Conservation (phyloP, 2,797 vertebrate species). For the Melanotaenia trifasciata region DNA sequence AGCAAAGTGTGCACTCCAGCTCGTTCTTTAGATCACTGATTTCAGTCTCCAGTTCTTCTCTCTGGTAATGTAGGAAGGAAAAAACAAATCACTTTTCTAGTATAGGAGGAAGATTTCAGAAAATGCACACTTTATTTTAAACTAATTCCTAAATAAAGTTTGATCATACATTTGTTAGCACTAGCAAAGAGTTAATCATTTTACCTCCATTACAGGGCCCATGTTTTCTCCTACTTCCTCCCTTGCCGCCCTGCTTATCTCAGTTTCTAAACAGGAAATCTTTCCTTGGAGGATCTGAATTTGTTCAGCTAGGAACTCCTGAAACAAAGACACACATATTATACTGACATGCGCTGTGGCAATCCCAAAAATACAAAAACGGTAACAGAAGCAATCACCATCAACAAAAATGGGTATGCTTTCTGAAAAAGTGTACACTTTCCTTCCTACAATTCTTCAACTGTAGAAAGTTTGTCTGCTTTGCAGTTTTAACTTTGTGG, state of each 20-base stretch:
- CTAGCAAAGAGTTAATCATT: not conserved
- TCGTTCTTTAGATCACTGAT: constrained; percentile 62
- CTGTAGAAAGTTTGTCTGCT: not conserved
- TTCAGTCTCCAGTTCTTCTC: constrained; percentile 62
- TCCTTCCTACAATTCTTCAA: not conserved
- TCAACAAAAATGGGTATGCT: not conserved
- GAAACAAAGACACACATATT: constrained; percentile 8
- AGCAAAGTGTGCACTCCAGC: constrained; percentile 76
- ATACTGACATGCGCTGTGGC: not conserved
- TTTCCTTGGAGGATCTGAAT: constrained; percentile 92
- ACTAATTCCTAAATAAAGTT: not conserved
- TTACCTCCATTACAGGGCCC: constrained; percentile 91
- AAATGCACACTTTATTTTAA: not conserved
- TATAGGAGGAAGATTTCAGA: not conserved
- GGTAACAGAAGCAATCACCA: not conserved
- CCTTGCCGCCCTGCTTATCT: constrained; percentile 78
- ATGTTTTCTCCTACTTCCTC: constrained; percentile 91
- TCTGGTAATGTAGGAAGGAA: constrained; percentile 49
- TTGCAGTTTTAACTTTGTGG: not conserved
- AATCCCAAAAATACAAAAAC: not conserved
- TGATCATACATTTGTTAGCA: not conserved
- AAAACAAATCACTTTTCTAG: not conserved
- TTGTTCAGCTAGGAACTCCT: constrained; percentile 91
- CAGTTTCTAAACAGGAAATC: constrained; percentile 90
- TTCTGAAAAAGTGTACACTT: not conserved